Conservation (phyloP, 2,113 vertebrate genomes). For the Geothlypis trichas region DNA sequence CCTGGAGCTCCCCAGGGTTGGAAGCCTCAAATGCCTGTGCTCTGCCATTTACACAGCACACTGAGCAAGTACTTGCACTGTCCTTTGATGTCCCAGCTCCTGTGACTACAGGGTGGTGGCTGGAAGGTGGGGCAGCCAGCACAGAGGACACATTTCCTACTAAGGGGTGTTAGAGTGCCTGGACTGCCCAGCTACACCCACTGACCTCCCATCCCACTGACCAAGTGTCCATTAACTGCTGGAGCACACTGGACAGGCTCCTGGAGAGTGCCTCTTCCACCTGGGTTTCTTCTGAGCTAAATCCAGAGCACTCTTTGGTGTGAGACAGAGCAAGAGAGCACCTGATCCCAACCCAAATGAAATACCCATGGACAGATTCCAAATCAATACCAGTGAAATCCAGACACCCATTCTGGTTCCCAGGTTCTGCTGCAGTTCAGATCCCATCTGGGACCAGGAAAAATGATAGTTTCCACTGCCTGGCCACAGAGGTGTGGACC, state of each 20-base stretch:
- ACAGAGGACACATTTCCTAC: too few species aligned
- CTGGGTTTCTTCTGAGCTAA: not conserved
- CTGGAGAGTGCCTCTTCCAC: not conserved
- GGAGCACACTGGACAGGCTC: not conserved
- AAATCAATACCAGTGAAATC: not conserved
- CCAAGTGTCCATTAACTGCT: accelerated
- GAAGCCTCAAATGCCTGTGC: not conserved
- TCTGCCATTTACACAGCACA: not conserved
- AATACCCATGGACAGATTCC: not conserved
- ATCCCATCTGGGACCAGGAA: not conserved
- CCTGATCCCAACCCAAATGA: not conserved
- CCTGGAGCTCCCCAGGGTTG: not conserved
- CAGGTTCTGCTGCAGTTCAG: not conserved
- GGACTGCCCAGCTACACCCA: not conserved
- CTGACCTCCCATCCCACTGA: not conserved
- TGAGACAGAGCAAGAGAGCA: not conserved
- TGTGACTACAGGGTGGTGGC: not conserved
- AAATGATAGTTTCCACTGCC: accelerated
- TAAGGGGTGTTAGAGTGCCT: not conserved
- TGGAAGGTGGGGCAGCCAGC: not conserved
- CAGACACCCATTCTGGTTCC: not conserved
- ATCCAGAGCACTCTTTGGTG: not conserved
- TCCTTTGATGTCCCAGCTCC: not conserved
- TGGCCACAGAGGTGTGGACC: not conserved
- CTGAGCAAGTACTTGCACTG: not conserved